Conservation (phyloP, 2,113 vertebrate species). For the Mola mola region DNA sequence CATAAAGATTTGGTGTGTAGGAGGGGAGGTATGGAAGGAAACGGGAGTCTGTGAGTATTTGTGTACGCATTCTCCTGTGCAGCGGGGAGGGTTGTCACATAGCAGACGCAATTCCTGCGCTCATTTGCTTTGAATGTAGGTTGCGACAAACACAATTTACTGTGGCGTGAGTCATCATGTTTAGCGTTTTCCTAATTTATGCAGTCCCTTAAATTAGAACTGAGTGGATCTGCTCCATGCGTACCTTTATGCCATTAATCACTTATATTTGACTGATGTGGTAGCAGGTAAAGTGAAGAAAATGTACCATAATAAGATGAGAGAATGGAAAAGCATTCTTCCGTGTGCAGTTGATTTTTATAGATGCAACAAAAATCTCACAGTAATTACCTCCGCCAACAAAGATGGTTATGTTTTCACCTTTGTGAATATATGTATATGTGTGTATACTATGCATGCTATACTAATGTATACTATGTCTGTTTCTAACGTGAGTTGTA, state of each 20-base stretch:
- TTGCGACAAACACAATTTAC: conserved; percentile 30
- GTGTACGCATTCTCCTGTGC: conserved; percentile 1
- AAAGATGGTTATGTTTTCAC: too few relatives aligned
- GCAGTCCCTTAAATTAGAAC: conserved; percentile 38
- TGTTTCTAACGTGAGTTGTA: too few relatives aligned
- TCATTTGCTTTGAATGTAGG: conserved; percentile 14
- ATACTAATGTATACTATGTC: too few relatives aligned
- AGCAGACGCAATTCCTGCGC: conserved; percentile 18
- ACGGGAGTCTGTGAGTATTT: conserved; percentile 8
- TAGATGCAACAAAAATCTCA: conserved; percentile 34
- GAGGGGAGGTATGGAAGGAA: conserved; percentile 47
- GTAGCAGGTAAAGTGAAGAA: conserved; percentile 6
- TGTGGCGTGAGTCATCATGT: conserved; percentile 25
- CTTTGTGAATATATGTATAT: too few relatives aligned
- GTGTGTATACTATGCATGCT: too few relatives aligned
- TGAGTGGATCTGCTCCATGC: conserved; percentile 27
- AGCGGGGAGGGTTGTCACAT: conserved; percentile 16
- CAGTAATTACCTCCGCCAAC: too few relatives aligned
- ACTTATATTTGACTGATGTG: conserved; percentile 24
- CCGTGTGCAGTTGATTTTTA: conserved; percentile 1
- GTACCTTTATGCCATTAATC: conserved; percentile 29
- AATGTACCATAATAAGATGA: conserved; percentile 11
- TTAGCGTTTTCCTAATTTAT: conserved; percentile 32
- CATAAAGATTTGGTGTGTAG: conserved; percentile 64
- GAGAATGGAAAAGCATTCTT: not conserved